These are phyloP conservation scores for Pocillopora grandis DNA, from an alignment of 92 coral and sea anemone genomes.

Conservation along the genomic window DNA sequence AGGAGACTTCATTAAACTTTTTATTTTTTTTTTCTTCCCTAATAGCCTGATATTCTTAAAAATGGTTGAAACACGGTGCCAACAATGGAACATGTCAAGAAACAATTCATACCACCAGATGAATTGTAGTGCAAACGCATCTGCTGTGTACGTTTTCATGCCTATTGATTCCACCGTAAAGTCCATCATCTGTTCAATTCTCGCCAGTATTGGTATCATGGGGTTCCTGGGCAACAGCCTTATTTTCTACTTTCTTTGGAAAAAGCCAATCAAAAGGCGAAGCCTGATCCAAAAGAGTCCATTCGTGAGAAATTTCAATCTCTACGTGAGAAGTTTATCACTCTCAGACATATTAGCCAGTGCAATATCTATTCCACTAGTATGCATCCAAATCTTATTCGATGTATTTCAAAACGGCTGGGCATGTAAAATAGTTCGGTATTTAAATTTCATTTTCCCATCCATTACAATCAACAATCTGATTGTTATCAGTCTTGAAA, in stretches of 20 bases:
- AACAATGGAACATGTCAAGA: background rate
- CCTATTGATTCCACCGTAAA: background rate
- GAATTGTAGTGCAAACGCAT: background rate
- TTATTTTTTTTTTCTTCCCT: background rate
- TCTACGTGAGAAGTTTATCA: constrained; percentile 2
- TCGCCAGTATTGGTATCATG: background rate
- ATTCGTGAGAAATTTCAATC: background rate
- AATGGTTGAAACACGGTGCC: background rate
- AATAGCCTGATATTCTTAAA: background rate
- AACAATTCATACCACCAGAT: background rate
- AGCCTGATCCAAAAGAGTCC: background rate
- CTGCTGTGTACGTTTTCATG: background rate
- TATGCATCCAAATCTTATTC: constrained; percentile 4
- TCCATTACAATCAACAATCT: constrained; percentile 7
- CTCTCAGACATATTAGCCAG: constrained; percentile 8
- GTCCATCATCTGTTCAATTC: background rate
- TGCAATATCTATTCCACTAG: background rate
- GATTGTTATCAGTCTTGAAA: constrained; percentile 2
- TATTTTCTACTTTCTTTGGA: constrained; percentile 1
- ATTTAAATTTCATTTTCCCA: constrained; percentile 7
- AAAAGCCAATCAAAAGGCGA: background rate
- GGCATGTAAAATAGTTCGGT: constrained; percentile 15
- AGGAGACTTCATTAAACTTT: background rate
- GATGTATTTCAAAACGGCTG: constrained; percentile 24
- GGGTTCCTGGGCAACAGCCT: background rate